Percentiles rank a stretch among this genome's conserved stretches.
Conservation (phyloP, 2,888 invertebrate genomes). For the Drosophila mettleri region DNA sequence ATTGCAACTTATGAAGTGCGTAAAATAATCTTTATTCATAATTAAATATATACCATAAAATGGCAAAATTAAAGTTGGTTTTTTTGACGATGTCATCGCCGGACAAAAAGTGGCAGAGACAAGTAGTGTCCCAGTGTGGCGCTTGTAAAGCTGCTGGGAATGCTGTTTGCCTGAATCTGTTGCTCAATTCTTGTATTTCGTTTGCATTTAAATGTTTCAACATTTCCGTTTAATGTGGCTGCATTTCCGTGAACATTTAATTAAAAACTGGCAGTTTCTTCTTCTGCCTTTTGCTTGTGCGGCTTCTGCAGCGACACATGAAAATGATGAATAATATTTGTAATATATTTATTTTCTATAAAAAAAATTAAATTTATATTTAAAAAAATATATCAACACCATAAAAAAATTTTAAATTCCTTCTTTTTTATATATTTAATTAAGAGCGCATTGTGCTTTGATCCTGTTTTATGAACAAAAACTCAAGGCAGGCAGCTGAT, state of each 20-base stretch:
- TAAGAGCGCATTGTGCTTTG: neutral
- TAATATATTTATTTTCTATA: conserved; percentile 19
- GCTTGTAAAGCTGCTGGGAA: neutral
- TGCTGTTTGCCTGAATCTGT: conserved; percentile 10
- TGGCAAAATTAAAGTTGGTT: conserved; percentile 1
- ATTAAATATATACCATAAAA: conserved; percentile 1
- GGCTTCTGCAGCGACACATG: conserved; percentile 30
- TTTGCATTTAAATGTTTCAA: conserved; percentile 69
- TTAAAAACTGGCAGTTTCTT: conserved; percentile 74
- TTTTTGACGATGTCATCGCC: conserved; percentile 1
- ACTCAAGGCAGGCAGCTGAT: neutral
- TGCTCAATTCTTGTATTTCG: conserved; percentile 18
- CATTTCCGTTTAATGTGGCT: conserved; percentile 76
- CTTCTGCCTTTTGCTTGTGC: conserved; percentile 31
- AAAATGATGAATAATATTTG: conserved; percentile 54
- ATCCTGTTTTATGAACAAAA: neutral
- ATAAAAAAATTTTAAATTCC: neutral
- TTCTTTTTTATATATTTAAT: neutral
- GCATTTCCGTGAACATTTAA: conserved; percentile 80
- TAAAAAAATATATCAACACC: conserved; percentile 9
- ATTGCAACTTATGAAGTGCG: neutral
- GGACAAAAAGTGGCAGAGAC: neutral
- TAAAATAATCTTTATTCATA: conserved; percentile 6
- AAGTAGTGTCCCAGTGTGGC: neutral
- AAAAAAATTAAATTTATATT: conserved; percentile 19